These are phyloP conservation scores for Orientallactaga sibirica DNA, from an alignment of 2,797 vertebrate genomes.

Conservation along the genomic window DNA sequence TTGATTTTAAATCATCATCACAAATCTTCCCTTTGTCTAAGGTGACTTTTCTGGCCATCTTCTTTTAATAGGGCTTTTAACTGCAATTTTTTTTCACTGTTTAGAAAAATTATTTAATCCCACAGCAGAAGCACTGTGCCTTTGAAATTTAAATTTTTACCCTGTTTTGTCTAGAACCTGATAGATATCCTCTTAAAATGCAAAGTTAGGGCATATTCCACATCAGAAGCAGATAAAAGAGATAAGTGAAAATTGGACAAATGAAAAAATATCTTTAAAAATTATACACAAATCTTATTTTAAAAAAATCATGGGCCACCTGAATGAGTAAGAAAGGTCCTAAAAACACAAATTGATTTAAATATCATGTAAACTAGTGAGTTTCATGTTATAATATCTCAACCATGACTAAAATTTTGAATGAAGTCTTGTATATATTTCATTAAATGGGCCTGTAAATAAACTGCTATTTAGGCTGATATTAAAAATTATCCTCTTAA, in stretches of 20 bases:
- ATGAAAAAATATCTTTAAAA: neutral
- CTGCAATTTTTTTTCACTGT: neutral
- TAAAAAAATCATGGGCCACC: neutral
- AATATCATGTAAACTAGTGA: neutral
- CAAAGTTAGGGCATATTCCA: neutral
- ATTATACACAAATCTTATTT: neutral
- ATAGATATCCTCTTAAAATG: neutral
- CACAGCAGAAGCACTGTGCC: neutral
- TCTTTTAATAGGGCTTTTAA: neutral
- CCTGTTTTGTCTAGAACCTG: neutral
- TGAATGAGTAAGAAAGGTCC: neutral
- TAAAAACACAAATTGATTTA: neutral
- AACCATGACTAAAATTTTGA: neutral
- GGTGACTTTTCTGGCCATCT: neutral
- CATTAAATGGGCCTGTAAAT: neutral
- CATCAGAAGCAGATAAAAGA: neutral
- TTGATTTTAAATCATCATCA: neutral
- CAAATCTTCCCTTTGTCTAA: neutral
- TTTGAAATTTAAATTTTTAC: neutral
- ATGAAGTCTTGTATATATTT: neutral
- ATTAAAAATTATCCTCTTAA: neutral
- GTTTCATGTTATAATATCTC: neutral
- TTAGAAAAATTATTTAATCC: conserved; percentile 6
- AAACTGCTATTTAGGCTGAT: neutral
- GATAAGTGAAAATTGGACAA: neutral